These are phyloP conservation scores for Volucella inflata DNA, from an alignment of 2,888 invertebrate genomes.

Conservation along the genomic window DNA sequence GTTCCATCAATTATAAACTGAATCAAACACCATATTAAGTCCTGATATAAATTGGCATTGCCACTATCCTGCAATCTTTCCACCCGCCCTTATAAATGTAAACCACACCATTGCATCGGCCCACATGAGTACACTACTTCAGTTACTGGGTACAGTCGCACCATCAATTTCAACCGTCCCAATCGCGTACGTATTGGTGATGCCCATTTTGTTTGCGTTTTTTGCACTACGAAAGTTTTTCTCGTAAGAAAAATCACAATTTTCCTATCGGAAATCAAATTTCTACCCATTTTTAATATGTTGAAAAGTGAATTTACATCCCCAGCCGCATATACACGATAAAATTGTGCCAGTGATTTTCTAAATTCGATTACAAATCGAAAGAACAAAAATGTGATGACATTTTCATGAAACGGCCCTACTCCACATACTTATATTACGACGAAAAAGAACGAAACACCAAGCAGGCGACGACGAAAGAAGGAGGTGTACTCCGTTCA, in stretches of 20 bases:
- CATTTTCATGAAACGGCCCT: conserved; percentile 65
- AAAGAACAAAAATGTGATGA: conserved; percentile 69
- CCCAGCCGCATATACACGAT: conserved; percentile 23
- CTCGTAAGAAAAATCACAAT: conserved; percentile 66
- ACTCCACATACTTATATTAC: conserved; percentile 60
- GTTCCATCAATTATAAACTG: too few species aligned
- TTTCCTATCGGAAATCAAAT: conserved; percentile 67
- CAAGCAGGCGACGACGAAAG: conserved; percentile 54
- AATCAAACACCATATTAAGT: too few species aligned
- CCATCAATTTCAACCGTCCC: conserved; percentile 57
- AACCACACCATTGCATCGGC: conserved; percentile 57
- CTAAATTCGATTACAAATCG: conserved; percentile 29
- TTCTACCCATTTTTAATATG: conserved; percentile 42
- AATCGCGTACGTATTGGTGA: conserved; percentile 71
- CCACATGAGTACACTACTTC: conserved; percentile 46
- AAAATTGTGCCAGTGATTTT: conserved; percentile 38
- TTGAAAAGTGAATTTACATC: conserved; percentile 33
- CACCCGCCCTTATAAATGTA: conserved; percentile 44
- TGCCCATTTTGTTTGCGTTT: conserved; percentile 76
- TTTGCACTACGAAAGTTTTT: conserved; percentile 74
- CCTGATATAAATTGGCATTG: too few species aligned
- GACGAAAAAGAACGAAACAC: conserved; percentile 60
- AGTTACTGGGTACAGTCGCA: conserved; percentile 35
- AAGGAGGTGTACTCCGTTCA: conserved; percentile 52
- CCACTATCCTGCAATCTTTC: neutral